A percentile compares a stretch with the other conserved stretches of the same genome.
Conservation (phyloP, 2,113 vertebrate genomes). For the Perca fluviatilis region DNA sequence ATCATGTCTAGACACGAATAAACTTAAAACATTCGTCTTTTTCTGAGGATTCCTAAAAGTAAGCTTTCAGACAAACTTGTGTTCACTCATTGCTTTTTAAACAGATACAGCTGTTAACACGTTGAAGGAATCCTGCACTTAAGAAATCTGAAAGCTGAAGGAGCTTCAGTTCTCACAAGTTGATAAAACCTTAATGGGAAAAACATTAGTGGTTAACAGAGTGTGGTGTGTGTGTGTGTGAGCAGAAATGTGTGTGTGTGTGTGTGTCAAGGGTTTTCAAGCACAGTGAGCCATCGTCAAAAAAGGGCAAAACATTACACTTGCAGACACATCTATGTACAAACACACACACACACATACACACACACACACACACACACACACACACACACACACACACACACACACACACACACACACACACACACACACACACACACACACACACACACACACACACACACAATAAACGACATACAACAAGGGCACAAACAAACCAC, state of each 20-base stretch:
- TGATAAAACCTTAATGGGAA: slow-evolving; percentile 23
- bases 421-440: background rate
- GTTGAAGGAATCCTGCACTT: slow-evolving; percentile 16
- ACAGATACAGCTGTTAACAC: slow-evolving; percentile 43
- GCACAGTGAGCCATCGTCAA: slow-evolving; percentile 6
- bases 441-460: background rate
- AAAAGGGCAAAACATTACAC: background rate
- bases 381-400: background rate
- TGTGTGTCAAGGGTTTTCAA: background rate
- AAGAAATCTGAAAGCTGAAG: slow-evolving; percentile 28
- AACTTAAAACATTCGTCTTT: slow-evolving; percentile 23
- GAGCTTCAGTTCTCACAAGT: slow-evolving; percentile 14
- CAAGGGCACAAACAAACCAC: slow-evolving; percentile 30
- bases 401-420: background rate
- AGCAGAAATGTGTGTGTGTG: background rate
- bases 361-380: no score
- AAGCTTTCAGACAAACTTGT: slow-evolving; percentile 38
- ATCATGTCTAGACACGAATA: slow-evolving; percentile 42
- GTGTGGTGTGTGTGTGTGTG: background rate
- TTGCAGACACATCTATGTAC: no score
- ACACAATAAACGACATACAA: slow-evolving; percentile 6
- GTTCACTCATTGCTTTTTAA: slow-evolving; percentile 60
- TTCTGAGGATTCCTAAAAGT: slow-evolving; percentile 31
- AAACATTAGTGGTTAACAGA: slow-evolving; percentile 32
- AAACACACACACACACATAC: no score